These are phyloP conservation scores for Zaprionus ghesquierei DNA, from an alignment of 1,140 invertebrate species.

Conservation along the genomic window DNA sequence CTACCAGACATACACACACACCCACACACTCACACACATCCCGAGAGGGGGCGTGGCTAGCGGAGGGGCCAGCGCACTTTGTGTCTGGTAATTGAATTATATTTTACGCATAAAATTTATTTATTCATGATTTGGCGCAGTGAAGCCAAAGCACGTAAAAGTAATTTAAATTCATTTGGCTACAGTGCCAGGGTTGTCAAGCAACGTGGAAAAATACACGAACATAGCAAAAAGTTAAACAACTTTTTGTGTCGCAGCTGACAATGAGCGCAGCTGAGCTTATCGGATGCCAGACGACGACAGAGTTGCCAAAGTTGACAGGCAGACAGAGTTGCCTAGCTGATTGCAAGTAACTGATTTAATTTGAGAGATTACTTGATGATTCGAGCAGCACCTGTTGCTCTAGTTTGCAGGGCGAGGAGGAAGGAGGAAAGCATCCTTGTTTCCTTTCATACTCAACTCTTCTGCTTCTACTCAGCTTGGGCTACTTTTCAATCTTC, in stretches of 20 bases:
- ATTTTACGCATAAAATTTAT: conserved; percentile 74
- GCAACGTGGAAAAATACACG: conserved; percentile 27
- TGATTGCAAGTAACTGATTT: not conserved
- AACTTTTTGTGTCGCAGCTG: not conserved
- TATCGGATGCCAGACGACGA: not conserved
- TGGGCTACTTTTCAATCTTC: not conserved
- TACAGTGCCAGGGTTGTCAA: conserved; percentile 32
- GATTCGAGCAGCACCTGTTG: not conserved
- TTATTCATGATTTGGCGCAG: conserved; percentile 61
- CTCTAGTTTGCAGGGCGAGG: too few species aligned
- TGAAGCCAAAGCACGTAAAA: conserved; percentile 58
- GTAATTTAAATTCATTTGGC: conserved; percentile 70
- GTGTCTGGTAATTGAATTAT: conserved; percentile 67
- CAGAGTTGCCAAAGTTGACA: too few species aligned
- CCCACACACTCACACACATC: not conserved
- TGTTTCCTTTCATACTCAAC: too few species aligned
- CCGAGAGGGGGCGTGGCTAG: too few species aligned
- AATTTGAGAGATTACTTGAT: not conserved
- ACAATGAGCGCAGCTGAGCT: not conserved
- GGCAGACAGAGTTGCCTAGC: not conserved
- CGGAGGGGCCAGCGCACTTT: conserved; percentile 1
- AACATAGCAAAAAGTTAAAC: not conserved
- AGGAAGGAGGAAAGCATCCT: too few species aligned
- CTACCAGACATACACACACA: not conserved
- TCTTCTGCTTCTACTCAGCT: not conserved